phyloP scores from a whole-genome alignment of 2,113 vertebrate species.

The Mobula hypostoma region DNA sequence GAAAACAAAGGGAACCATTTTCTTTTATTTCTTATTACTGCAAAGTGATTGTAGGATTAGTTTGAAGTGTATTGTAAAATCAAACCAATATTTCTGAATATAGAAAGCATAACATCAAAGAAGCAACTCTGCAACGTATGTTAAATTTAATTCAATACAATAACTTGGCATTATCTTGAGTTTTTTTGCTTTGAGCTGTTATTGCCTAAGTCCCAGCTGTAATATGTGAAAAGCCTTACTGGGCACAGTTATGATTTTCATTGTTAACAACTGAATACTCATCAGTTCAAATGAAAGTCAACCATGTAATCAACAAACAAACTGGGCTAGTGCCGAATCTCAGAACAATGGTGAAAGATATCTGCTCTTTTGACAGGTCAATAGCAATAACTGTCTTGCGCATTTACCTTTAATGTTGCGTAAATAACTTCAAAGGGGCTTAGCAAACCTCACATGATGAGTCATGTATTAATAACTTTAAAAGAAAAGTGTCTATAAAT shows the following conservation, averaged over 20 bases:
- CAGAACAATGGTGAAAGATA: constrained; percentile 29
- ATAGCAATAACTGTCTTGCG: background rate
- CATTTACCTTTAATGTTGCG: background rate
- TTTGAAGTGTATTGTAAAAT: background rate
- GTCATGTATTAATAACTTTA: background rate
- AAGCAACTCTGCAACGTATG: background rate
- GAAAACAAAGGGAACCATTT: background rate
- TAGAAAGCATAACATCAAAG: constrained; percentile 23
- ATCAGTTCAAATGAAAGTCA: constrained; percentile 17
- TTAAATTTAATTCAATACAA: background rate
- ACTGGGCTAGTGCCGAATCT: background rate
- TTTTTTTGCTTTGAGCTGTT: background rate
- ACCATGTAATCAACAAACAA: constrained; percentile 2
- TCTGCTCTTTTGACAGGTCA: background rate
- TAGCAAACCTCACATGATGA: constrained; percentile 13
- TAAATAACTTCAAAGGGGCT: background rate
- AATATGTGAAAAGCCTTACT: background rate
- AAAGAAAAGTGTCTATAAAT: background rate
- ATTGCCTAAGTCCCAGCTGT: constrained; percentile 7
- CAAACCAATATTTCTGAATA: constrained; percentile 13
- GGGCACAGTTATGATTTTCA: background rate
- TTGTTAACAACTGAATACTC: constrained; percentile 7
- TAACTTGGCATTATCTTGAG: constrained; percentile 2
- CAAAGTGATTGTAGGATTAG: constrained; percentile 5
- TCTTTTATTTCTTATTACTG: constrained; percentile 22